These are phyloP conservation scores for Pseudomugil gertrudae DNA, from an alignment of 2,797 vertebrate species.

Conservation along the genomic window DNA sequence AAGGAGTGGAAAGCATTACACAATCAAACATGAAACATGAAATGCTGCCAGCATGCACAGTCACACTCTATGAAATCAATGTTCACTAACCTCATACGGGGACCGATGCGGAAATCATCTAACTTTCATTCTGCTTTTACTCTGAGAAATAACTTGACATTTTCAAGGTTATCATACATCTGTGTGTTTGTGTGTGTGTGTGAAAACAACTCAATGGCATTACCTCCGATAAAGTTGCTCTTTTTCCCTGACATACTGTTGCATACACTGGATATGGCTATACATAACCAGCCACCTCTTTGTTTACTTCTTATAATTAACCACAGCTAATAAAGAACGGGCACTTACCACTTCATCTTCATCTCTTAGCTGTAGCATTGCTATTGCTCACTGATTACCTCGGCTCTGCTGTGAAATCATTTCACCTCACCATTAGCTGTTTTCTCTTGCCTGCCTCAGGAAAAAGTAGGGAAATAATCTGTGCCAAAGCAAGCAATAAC, in stretches of 20 bases:
- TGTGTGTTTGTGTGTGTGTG: neutral
- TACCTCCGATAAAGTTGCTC: constrained; percentile 26
- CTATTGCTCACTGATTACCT: constrained; percentile 49
- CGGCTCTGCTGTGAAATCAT: constrained; percentile 59
- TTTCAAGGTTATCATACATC: too few species aligned
- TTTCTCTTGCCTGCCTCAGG: constrained; percentile 49
- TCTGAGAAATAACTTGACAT: too few species aligned
- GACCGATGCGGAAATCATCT: neutral
- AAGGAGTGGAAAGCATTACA: neutral
- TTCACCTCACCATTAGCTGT: constrained; percentile 60
- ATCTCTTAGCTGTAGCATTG: constrained; percentile 21
- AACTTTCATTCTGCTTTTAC: neutral
- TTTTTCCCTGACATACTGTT: neutral
- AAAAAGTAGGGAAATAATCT: constrained; percentile 31
- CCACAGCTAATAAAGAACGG: constrained; percentile 55
- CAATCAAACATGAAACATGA: neutral
- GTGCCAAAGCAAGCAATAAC: constrained; percentile 30
- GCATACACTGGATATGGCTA: constrained; percentile 10
- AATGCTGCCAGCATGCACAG: neutral
- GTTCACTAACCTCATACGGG: neutral
- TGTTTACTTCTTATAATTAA: constrained; percentile 61
- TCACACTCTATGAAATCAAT: neutral
- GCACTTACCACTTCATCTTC: constrained; percentile 50
- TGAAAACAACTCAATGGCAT: constrained; percentile 1
- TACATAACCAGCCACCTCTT: constrained; percentile 49